A percentile compares a stretch with the other conserved stretches of the same genome.
phyloP scores from a whole-genome alignment of 2,888 invertebrate species.

The Zygothrica quintamaculata region DNA sequence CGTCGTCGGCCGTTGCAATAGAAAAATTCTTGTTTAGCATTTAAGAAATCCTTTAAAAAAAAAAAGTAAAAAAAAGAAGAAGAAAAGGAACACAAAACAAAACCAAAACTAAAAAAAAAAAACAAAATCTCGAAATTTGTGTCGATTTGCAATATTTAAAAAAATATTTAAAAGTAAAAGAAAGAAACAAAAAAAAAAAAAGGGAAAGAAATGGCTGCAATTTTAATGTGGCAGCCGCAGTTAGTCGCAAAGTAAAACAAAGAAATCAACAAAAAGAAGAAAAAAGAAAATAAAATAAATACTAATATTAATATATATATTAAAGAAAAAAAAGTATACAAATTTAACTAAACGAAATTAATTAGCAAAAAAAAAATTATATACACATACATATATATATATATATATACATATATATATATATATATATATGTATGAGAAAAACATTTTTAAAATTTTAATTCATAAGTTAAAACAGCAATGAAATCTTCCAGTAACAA shows the following conservation, averaged over 20 bases:
- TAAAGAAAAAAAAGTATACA: slow-evolving; percentile 19
- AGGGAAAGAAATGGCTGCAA: slow-evolving; percentile 22
- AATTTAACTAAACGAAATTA: slow-evolving; percentile 50
- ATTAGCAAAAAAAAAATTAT: slow-evolving; percentile 56
- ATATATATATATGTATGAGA: too few relatives aligned
- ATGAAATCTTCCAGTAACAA: slow-evolving; percentile 74
- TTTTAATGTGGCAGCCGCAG: slow-evolving; percentile 50
- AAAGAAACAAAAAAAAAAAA: slow-evolving; percentile 6
- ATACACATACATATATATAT: too few relatives aligned
- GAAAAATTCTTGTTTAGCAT: slow-evolving; percentile 75
- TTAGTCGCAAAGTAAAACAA: slow-evolving; percentile 71
- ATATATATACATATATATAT: too few relatives aligned
- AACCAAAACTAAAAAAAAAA: slow-evolving; percentile 9
- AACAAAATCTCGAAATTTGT: slow-evolving; percentile 25
- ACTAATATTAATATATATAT: slow-evolving; percentile 23
- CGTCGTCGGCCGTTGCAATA: slow-evolving; percentile 64
- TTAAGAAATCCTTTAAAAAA: too few relatives aligned
- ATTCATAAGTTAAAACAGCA: slow-evolving; percentile 60
- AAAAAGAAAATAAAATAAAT: slow-evolving; percentile 30
- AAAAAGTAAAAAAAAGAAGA: too few relatives aligned
- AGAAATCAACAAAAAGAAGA: slow-evolving; percentile 66
- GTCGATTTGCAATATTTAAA: slow-evolving; percentile 45
- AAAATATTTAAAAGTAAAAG: neutral
- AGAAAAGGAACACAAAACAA: slow-evolving; percentile 13
- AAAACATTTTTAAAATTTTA: slow-evolving; percentile 62